A percentile compares a stretch with the other conserved stretches of the same genome.
Conservation (phyloP, 2,888 invertebrate genomes). For the Acronicta alni region DNA sequence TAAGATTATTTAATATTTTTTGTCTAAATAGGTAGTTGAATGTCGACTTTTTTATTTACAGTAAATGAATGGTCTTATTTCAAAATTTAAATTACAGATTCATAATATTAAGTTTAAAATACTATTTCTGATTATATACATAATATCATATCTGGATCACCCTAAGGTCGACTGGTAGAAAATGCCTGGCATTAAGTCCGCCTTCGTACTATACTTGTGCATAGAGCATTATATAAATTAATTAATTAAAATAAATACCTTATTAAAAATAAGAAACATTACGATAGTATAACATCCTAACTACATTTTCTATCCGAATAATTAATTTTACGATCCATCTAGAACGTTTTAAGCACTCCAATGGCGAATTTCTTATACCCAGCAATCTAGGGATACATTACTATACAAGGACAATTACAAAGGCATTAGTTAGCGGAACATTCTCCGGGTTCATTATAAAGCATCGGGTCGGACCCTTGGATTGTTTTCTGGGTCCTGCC, state of each 20-base stretch:
- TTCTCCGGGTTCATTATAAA: conserved; percentile 73
- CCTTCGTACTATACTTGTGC: too few relatives aligned
- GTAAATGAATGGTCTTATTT: too few relatives aligned
- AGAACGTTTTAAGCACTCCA: conserved; percentile 15
- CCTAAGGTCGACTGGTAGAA: too few relatives aligned
- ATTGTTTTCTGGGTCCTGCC: conserved; percentile 59
- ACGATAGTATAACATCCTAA: conserved; percentile 44
- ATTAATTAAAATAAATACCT: too few relatives aligned
- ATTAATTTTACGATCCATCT: conserved; percentile 38
- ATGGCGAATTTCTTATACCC: conserved; percentile 46
- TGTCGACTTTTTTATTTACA: not conserved
- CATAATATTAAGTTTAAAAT: too few relatives aligned
- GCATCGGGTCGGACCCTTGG: conserved; percentile 68
- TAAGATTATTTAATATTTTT: conserved; percentile 13
- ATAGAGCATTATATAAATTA: too few relatives aligned
- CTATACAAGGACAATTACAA: conserved; percentile 66
- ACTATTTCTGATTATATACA: too few relatives aligned
- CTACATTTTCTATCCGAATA: conserved; percentile 50
- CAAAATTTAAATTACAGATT: too few relatives aligned
- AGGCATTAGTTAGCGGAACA: conserved; percentile 68
- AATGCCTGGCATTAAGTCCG: too few relatives aligned
- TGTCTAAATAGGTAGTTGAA: conserved; percentile 2
- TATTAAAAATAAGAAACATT: not conserved
- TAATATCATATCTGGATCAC: too few relatives aligned
- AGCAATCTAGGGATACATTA: conserved; percentile 47